A percentile compares a stretch with the other conserved stretches of the same genome.
Conservation (phyloP, 2,113 vertebrate genomes). For the Chaetodon trifascialis region DNA sequence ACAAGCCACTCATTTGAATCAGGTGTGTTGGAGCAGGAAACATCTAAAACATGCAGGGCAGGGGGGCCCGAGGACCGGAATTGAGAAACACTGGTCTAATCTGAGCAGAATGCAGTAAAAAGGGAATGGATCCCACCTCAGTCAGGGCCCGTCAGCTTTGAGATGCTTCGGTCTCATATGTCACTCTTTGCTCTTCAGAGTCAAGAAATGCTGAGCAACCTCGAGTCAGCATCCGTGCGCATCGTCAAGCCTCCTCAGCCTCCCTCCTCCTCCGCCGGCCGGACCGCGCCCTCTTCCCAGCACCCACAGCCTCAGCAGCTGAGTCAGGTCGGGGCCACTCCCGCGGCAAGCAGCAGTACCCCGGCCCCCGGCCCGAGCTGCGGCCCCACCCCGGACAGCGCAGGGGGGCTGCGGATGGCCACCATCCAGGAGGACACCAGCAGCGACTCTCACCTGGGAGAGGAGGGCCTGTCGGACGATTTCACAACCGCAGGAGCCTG, state of each 20-base stretch:
- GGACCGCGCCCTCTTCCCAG: slow-evolving; percentile 79
- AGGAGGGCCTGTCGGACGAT: slow-evolving; percentile 87
- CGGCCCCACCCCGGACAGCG: slow-evolving; percentile 73
- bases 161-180: slow-evolving; percentile 14
- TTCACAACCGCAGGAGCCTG: slow-evolving; percentile 88
- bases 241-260: slow-evolving; percentile 89
- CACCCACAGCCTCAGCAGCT: slow-evolving; percentile 75
- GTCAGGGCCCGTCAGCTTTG: not conserved
- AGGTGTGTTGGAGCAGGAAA: no score
- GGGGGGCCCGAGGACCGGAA: no score
- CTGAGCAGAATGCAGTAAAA: slow-evolving; percentile 52
- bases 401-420: slow-evolving; percentile 89
- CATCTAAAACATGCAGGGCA: no score
- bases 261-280: slow-evolving; percentile 74
- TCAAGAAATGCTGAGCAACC: slow-evolving; percentile 91
- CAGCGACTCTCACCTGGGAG: slow-evolving; percentile 90
- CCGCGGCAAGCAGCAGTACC: slow-evolving; percentile 55
- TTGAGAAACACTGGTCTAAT: no score
- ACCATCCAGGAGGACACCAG: slow-evolving; percentile 98
- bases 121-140: slow-evolving; percentile 64
- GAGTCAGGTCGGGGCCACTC: slow-evolving; percentile 24
- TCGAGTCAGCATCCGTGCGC: slow-evolving; percentile 89
- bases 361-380: slow-evolving; percentile 63
- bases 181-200: slow-evolving; percentile 83
- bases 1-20: no score